Conservation (phyloP, 1,140 invertebrate species). For the Ectropis grisescens region DNA sequence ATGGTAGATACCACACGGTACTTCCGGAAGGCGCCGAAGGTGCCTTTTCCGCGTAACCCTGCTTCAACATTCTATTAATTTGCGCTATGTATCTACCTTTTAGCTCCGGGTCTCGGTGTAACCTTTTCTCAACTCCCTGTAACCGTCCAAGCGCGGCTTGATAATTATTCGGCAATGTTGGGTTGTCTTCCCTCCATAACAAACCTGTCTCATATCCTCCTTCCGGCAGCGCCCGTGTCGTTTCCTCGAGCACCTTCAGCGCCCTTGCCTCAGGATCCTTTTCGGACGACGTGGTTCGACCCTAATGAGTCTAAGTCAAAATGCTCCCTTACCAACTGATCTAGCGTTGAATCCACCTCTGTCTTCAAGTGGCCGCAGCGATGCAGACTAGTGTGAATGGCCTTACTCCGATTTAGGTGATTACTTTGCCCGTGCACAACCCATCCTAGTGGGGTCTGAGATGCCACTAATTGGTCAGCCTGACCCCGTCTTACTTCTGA, state of each 20-base stretch:
- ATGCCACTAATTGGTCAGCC: slow-evolving; percentile 11
- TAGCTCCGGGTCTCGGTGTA: slow-evolving; percentile 3
- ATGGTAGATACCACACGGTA: slow-evolving; percentile 7
- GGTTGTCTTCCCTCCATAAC: slow-evolving; percentile 3
- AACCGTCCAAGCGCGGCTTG: slow-evolving; percentile 1
- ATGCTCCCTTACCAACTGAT: slow-evolving; percentile 1
- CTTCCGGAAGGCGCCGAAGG: neutral
- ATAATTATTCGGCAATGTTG: slow-evolving; percentile 1
- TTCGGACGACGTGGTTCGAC: slow-evolving; percentile 1
- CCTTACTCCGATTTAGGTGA: neutral
- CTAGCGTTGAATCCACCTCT: too few relatives aligned
- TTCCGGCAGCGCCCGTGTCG: slow-evolving; percentile 1
- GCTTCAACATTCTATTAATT: slow-evolving; percentile 1
- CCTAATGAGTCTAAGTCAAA: slow-evolving; percentile 2
- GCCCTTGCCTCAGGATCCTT: slow-evolving; percentile 4
- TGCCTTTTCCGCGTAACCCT: slow-evolving; percentile 2
- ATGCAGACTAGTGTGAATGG: neutral
- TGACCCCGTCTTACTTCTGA: slow-evolving; percentile 1
- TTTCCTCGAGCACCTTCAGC: neutral
- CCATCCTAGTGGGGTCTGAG: slow-evolving; percentile 15
- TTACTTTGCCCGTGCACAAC: slow-evolving; percentile 10
- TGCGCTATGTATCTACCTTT: slow-evolving; percentile 1
- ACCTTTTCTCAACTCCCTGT: slow-evolving; percentile 3
- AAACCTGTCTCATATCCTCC: slow-evolving; percentile 9
- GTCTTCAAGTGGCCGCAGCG: neutral